Conservation (phyloP, 2,888 invertebrate species). For the Trichopoda pennipes region DNA sequence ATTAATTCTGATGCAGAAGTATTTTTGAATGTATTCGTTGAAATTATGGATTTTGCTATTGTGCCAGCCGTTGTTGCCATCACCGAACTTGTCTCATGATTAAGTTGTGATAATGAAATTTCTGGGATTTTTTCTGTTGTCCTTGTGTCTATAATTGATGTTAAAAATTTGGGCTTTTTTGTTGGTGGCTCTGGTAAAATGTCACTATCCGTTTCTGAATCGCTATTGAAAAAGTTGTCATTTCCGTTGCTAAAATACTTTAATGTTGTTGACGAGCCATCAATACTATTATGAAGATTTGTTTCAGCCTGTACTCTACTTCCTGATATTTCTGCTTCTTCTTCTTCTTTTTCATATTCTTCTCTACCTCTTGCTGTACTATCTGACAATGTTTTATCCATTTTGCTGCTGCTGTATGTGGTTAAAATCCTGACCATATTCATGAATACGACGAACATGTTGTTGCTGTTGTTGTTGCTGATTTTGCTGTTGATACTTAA, state of each 20-base stretch:
- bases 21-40: constrained; percentile 22
- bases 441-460: constrained; percentile 57
- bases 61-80: constrained; percentile 30
- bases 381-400: constrained; percentile 41
- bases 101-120: constrained; percentile 45
- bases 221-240: constrained; percentile 72
- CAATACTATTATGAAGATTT: constrained; percentile 20
- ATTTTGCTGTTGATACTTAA: constrained; percentile 66
- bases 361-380: constrained; percentile 18
- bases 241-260: constrained; percentile 66
- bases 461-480: constrained; percentile 61
- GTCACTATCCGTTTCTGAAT: constrained; percentile 77
- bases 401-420: constrained; percentile 15
- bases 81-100: constrained; percentile 50
- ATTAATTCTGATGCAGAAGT: constrained; percentile 26
- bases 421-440: constrained; percentile 62
- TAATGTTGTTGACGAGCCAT: constrained; percentile 53
- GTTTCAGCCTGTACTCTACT: constrained; percentile 9
- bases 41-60: constrained; percentile 31
- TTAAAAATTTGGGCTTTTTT: constrained; percentile 73
- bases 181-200: constrained; percentile 78
- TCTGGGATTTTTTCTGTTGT: constrained; percentile 47
- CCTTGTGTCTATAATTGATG: constrained; percentile 54
- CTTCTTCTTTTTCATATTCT: background rate
- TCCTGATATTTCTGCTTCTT: constrained; percentile 7